Conservation (phyloP, 2,113 vertebrate genomes). For the Plecturocebus donacophilus region DNA sequence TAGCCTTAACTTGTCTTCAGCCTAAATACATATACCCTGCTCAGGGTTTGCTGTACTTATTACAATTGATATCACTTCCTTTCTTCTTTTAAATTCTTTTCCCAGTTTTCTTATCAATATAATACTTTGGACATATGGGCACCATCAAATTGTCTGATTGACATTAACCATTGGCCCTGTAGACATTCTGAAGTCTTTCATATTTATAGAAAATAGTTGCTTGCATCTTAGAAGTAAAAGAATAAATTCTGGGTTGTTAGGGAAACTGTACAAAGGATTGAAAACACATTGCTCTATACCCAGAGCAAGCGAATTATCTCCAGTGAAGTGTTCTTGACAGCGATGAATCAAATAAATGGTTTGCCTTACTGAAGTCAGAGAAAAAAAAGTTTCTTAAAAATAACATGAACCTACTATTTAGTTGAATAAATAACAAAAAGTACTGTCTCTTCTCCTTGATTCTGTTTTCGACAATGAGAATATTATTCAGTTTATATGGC, state of each 20-base stretch:
- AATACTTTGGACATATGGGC: background rate
- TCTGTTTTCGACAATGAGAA: constrained; percentile 29
- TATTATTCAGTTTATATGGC: background rate
- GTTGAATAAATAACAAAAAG: constrained; percentile 29
- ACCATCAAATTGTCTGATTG: constrained; percentile 53
- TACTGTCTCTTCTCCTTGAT: background rate
- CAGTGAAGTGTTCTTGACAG: constrained; percentile 52
- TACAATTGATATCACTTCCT: background rate
- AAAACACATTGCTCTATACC: constrained; percentile 45
- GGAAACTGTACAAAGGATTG: constrained; percentile 45
- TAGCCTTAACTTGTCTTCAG: background rate
- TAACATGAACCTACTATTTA: background rate
- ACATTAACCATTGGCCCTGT: constrained; percentile 10
- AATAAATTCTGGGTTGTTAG: constrained; percentile 69
- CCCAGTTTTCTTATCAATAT: background rate
- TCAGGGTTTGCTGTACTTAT: background rate
- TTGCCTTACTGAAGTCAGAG: constrained; percentile 27
- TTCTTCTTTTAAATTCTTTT: background rate
- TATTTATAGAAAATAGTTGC: constrained; percentile 43
- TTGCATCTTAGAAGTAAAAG: constrained; percentile 46
- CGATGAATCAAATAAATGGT: constrained; percentile 64
- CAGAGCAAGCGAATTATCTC: constrained; percentile 47
- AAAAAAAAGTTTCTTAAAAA: constrained; percentile 1
- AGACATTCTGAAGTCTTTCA: background rate
- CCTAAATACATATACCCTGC: background rate